Conservation (phyloP, 92 coral and sea anemone species). For the Palythoa heliodiscus region DNA sequence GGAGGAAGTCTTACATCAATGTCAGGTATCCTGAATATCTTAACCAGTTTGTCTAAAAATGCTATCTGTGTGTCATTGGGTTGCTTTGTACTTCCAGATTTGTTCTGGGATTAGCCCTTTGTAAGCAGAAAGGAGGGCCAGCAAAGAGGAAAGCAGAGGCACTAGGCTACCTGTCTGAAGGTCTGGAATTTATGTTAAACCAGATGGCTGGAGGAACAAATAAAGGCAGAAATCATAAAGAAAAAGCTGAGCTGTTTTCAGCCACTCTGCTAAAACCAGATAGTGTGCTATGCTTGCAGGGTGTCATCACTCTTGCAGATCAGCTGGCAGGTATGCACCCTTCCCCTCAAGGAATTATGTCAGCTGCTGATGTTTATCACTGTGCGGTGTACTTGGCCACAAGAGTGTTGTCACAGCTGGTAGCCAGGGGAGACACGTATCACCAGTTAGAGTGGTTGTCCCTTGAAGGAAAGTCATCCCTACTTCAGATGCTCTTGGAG, state of each 20-base stretch:
- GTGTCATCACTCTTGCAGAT: slow-evolving; percentile 65
- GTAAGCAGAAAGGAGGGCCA: slow-evolving; percentile 64
- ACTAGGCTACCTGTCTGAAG: slow-evolving; percentile 79
- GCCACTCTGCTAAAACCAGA: slow-evolving; percentile 53
- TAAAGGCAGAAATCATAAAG: slow-evolving; percentile 46
- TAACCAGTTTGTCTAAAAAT: too few species aligned
- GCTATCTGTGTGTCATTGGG: neutral
- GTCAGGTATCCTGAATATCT: too few species aligned
- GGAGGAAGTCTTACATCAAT: too few species aligned
- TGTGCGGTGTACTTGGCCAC: slow-evolving; percentile 55
- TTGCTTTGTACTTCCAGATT: slow-evolving; percentile 52
- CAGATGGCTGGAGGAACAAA: slow-evolving; percentile 49
- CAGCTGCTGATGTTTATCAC: slow-evolving; percentile 57
- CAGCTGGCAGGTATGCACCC: slow-evolving; percentile 47
- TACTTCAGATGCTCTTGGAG: slow-evolving; percentile 77
- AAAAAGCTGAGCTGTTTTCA: slow-evolving; percentile 57
- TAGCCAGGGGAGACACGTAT: slow-evolving; percentile 87
- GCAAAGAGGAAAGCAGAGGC: slow-evolving; percentile 77
- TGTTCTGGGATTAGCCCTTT: slow-evolving; percentile 81
- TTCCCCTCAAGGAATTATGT: slow-evolving; percentile 60
- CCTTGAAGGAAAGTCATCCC: slow-evolving; percentile 77
- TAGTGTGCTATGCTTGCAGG: slow-evolving; percentile 83
- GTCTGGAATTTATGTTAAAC: slow-evolving; percentile 72
- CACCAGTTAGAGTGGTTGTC: slow-evolving; percentile 84
- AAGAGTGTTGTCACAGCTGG: slow-evolving; percentile 60